phyloP scores from a whole-genome alignment of 2,113 vertebrate genomes.

The Cryptotis parvus region DNA sequence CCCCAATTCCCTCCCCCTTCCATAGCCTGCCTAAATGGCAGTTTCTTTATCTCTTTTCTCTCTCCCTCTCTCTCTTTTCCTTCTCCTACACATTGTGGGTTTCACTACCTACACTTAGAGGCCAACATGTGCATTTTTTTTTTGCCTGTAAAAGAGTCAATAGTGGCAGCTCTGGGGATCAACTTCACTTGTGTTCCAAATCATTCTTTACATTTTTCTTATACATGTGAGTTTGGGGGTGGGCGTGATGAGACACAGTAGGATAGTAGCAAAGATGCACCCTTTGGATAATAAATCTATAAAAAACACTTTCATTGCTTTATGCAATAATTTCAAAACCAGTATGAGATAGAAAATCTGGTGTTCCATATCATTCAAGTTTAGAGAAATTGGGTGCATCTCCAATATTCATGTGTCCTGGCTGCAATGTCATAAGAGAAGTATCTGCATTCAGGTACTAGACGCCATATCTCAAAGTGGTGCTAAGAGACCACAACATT shows the following conservation, averaged over 20 bases:
- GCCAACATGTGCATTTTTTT: no score
- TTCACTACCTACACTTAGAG: no score
- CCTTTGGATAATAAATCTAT: constrained; percentile 37
- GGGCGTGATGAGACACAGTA: background rate
- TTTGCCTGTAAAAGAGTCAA: constrained; percentile 24
- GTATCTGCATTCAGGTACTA: background rate
- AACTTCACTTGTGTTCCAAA: background rate
- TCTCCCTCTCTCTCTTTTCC: no score
- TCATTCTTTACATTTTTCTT: background rate
- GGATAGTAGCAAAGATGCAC: background rate
- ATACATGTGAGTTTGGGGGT: background rate
- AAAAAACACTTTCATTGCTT: constrained; percentile 19
- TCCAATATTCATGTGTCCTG: background rate
- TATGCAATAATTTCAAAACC: constrained; percentile 23
- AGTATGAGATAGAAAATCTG: background rate
- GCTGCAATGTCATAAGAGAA: constrained; percentile 7
- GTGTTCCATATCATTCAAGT: constrained; percentile 36
- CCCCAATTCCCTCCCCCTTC: no score
- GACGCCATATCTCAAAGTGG: background rate
- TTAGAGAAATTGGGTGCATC: background rate
- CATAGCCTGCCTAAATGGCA: no score
- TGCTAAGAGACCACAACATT: background rate
- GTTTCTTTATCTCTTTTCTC: no score
- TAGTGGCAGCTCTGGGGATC: background rate
- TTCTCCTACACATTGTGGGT: no score